Conservation (phyloP, 1,140 invertebrate species). For the Drosophila repleta region DNA sequence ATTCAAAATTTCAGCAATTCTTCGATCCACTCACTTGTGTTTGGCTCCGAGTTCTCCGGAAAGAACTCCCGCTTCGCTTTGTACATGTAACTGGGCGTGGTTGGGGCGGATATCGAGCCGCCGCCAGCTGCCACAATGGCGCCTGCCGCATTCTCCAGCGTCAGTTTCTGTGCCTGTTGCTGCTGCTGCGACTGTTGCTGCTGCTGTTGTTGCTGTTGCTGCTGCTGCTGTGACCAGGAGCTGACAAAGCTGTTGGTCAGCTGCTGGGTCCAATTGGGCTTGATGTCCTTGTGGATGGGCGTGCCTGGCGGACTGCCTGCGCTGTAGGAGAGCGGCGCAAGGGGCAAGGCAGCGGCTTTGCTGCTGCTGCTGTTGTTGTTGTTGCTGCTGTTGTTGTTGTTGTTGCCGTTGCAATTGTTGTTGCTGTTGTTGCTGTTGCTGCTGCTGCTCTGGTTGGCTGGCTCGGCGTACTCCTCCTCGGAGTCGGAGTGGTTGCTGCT, state of each 20-base stretch:
- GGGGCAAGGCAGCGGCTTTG: slow-evolving; percentile 24
- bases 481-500: slow-evolving; percentile 91
- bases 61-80: slow-evolving; percentile 87
- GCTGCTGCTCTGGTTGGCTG: slow-evolving; percentile 59
- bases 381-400: neutral
- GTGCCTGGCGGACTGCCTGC: slow-evolving; percentile 87
- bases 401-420: neutral
- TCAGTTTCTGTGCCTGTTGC: slow-evolving; percentile 60
- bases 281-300: slow-evolving; percentile 84
- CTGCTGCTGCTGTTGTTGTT: neutral
- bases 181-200: slow-evolving; percentile 47
- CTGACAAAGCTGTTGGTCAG: slow-evolving; percentile 80
- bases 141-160: slow-evolving; percentile 65
- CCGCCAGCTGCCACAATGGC: slow-evolving; percentile 66
- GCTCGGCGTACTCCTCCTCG: slow-evolving; percentile 87
- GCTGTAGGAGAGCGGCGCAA: slow-evolving; percentile 71
- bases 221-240: slow-evolving; percentile 79
- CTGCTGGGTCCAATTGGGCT: slow-evolving; percentile 78
- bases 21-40: slow-evolving; percentile 88
- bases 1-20: no score
- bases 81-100: slow-evolving; percentile 80
- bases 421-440: slow-evolving; percentile 29
- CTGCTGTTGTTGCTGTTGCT: slow-evolving; percentile 70
- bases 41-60: slow-evolving; percentile 90
- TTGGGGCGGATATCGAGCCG: slow-evolving; percentile 80